Evolutionary conservation across 2,888 invertebrate genomes (phyloP), one percentile per base, ranked within the genome.

Genomic region (Dicranocentrus wangi): DNA sequence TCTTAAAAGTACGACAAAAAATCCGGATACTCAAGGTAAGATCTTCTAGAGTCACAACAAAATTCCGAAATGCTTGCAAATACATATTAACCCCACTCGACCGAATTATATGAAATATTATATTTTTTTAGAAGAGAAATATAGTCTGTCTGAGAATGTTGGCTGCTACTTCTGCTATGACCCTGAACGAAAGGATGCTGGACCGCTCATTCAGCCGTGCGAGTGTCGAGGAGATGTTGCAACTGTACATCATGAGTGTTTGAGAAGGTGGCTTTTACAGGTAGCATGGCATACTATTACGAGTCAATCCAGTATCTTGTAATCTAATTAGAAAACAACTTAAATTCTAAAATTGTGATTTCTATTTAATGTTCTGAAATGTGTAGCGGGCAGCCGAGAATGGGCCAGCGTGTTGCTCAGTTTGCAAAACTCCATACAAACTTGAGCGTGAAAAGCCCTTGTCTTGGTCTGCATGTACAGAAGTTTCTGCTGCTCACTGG

Each of bases 131-230:
- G 86, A 86, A 70, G 87, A 85, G 79, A 85, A 85, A 58, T 81
- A 83, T 61, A 87, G 86, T 77, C 73, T 85, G 66, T 83, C 85
- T 15, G 85, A 84, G 63, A 85, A 84, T 71, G 87, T 85, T 27
- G 96, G 96, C 89, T 97, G 97, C 88, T 97, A 96, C 96, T 97
- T 97, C 87, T 97, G 97, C 89, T 97, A 97, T 88, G 96, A 96
- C 89, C 87, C 86, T 2, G 92, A 95, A 42, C 92, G 94, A 75
- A 89, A 91, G 21, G 96, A 96, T 88, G 90, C 90, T 63, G 92
- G 92, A 15, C 93, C 94, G 1, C 91, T 97, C 80, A 97, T 97
- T 88, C 93, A 94, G 87, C 96, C 96, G 13, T 97, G 97, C 88
- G 93, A 93, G 76, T 97, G 97, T 89, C 93, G 94, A 58, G 97